Evolutionary conservation across 2,888 invertebrate genomes (phyloP), one percentile per base, ranked within the genome.

Genomic region (Drosophila sordidula): DNA sequence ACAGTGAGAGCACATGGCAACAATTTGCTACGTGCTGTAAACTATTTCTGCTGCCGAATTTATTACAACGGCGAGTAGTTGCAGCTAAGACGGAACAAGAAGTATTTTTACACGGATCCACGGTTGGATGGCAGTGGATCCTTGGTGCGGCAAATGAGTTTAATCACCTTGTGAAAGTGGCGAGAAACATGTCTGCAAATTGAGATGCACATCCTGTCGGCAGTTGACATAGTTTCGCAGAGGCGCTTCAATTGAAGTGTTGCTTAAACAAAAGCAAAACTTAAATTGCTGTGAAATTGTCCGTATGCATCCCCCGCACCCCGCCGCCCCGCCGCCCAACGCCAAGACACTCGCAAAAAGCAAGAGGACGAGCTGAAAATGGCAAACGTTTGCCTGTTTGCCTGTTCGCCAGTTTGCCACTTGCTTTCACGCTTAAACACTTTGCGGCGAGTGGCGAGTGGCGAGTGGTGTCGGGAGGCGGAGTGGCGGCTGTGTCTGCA

Each of bases 231-330:
- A 84, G 79, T 84, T 89, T 80, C 65, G 56, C 67, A 81, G 41
- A 18, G 86, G 58, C 64, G 77, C 70, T 89, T 76, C 87, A 88
- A 89, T 85, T 85, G 84, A 85, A 85, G 85, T 89, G 90, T 85
- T 89, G 87, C 80, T 86, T 89, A 85, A 89, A 88, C 84, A 89
- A 87, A 84, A 80, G 85, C 84, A 73, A 67, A 88, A 86, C 86
- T 84, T 84, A 88, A 88, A 84, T 84, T 79, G 88, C 86, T 82
- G 80, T 65, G 75, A 86, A 84, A 88, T 82, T 86, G 82, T 72
- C 86, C 68, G 58, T 55, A 62, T 77, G 64, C 54, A 36, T 16
- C 44, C 34, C 47, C 9, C 22, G 8, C 44, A n/a, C n/a, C n/a
- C n/a, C n/a, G 4, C 22, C 29, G 18, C 8, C 8, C 4, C 14